Evolutionary conservation across 2,113 vertebrate genomes (phyloP), one percentile per base, ranked within the genome.

Genomic region (Lepus timidus): DNA sequence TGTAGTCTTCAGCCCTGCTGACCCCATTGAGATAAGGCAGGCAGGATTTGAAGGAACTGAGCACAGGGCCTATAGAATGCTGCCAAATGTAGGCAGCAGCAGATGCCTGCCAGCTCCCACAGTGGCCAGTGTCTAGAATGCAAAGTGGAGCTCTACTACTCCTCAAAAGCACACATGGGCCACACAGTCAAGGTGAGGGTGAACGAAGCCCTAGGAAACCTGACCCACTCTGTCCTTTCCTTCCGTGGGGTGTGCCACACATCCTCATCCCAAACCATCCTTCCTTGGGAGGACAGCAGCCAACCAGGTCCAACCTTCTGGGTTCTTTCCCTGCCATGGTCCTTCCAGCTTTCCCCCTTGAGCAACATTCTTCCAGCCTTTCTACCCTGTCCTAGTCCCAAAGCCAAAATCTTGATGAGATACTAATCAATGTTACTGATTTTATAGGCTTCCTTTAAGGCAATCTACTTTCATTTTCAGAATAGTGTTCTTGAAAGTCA

Each of bases 51-150:
- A 3, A 10, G 9, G n/a, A 4, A 3, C 10, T 3, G 9, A 62
- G 44, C 9, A 0, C 11, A 5, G 14, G 2, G 33, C n/a, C 36
- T 3, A 17, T 0, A 4, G 12, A 4, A 20, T 2, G 0, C 78
- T 33, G 17, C 20, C 20, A 44, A 49, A 29, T 2, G 36, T 23
- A 29, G 58, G 20, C 3, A 65, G 20, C 23, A 17, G 36, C 10
- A 51, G 23, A 17, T 0, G 4, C 8, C 6, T 0, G 10, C 8
- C 1, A 0, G 0, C 11, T n/a, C 55, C 22, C 7, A 49, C 0
- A 0, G 5, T 2, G 3, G 25, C 22, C 51, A 27, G 5, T 7
- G 2, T 64, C 68, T 36, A 22, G 10, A 62, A 33, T 1, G 6
- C 33, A 14, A n/a, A 76, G 64, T 20, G 19, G 27, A 31, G 49